phyloP scores from a whole-genome alignment of 2,113 vertebrate species.

The Lycaon pictus region DNA sequence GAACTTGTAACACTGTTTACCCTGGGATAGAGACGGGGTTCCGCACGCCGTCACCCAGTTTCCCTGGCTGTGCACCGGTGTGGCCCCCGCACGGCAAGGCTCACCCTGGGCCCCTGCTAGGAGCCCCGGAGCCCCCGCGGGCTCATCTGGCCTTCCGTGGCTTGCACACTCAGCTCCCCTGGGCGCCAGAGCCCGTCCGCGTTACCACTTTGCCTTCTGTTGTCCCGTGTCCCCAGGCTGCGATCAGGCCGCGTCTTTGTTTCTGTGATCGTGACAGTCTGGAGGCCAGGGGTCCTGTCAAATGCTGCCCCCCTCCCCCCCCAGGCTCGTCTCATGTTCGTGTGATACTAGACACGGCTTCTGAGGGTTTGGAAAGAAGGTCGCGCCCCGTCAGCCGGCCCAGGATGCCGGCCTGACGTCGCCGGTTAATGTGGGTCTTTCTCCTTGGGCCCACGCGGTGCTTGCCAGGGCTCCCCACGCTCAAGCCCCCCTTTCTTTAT shows the following conservation, averaged over 20 bases:
- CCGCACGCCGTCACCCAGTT: fast-evolving
- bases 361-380: background rate
- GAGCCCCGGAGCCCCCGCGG: too few relatives aligned
- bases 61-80: background rate
- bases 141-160: too few relatives aligned
- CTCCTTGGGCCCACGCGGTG: background rate
- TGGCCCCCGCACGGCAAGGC: too few relatives aligned
- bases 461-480: too few relatives aligned
- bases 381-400: background rate
- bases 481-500: too few relatives aligned
- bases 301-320: too few relatives aligned
- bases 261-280: background rate
- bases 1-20: background rate
- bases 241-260: background rate
- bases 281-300: background rate
- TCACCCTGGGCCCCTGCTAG: too few relatives aligned
- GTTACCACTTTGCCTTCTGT: too few relatives aligned
- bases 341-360: background rate
- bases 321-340: background rate
- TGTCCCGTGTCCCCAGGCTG: background rate
- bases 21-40: background rate
- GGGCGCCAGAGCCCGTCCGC: background rate
- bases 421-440: background rate
- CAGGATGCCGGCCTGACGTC: background rate
- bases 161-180: background rate